Conservation (phyloP, 2,888 invertebrate species). For the Amphipyra berbera region DNA sequence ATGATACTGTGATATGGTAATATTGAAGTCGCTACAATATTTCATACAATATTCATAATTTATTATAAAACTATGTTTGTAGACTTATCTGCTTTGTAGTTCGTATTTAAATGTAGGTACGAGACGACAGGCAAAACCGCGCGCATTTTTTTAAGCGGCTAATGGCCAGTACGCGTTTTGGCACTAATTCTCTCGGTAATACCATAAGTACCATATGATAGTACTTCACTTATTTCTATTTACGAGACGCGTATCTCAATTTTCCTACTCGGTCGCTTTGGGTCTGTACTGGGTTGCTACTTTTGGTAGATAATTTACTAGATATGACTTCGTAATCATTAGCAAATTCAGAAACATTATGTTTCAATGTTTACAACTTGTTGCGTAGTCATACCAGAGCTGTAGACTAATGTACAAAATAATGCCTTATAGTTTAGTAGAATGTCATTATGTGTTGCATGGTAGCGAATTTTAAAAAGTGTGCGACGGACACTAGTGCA, state of each 20-base stretch:
- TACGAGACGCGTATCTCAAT: too few species aligned
- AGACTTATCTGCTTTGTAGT: constrained; percentile 52
- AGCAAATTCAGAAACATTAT: constrained; percentile 5
- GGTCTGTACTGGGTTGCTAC: constrained; percentile 23
- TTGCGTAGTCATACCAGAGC: constrained; percentile 1
- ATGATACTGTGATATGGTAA: constrained; percentile 76
- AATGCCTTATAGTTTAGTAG: constrained; percentile 35
- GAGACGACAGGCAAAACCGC: constrained; percentile 12
- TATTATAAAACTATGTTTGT: constrained; percentile 47
- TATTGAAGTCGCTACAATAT: constrained; percentile 55
- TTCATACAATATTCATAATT: constrained; percentile 22
- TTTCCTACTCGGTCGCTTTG: neutral
- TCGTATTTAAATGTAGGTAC: constrained; percentile 9
- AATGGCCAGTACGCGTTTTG: too few species aligned
- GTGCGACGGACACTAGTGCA: too few species aligned
- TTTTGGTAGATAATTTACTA: constrained; percentile 16
- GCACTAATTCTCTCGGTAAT: too few species aligned
- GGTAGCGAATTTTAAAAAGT: neutral
- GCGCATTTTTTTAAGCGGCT: neutral
- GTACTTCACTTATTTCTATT: too few species aligned
- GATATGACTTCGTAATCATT: constrained; percentile 1
- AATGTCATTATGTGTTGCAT: neutral
- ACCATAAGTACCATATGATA: too few species aligned
- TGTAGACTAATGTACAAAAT: constrained; percentile 36
- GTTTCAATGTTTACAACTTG: neutral